A percentile compares a stretch with the other conserved stretches of the same genome.
Evolutionary conservation across 2,797 vertebrate genomes (phyloP).

Genomic region (Denticeps clupeoides): DNA sequence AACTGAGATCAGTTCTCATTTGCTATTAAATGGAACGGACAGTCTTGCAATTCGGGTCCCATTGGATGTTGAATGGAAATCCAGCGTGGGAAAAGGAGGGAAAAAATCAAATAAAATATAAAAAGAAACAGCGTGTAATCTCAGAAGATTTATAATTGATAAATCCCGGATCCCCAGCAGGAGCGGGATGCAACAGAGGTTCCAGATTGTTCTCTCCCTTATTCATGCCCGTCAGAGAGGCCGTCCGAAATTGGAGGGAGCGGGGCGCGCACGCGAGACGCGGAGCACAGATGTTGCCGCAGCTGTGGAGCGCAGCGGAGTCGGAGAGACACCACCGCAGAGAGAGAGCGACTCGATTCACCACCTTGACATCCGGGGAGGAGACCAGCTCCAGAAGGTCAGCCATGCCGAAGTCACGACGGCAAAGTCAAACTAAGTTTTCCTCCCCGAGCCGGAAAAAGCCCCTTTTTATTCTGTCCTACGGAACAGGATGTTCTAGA

Average conservation of each 20-base stretch:
- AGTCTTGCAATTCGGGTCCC: background rate
- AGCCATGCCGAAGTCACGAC: background rate
- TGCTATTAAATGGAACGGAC: too few species aligned
- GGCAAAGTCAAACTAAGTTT: background rate
- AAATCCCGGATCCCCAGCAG: constrained; percentile 35
- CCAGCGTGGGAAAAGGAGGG: background rate
- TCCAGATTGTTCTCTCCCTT: constrained; percentile 63
- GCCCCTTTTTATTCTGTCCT: too few species aligned
- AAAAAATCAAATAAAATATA: background rate
- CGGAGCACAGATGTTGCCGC: constrained; percentile 78
- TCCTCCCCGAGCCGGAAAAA: too few species aligned
- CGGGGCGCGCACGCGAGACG: constrained; percentile 66
- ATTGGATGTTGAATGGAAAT: background rate
- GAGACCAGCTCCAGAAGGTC: constrained; percentile 1
- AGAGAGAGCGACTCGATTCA: constrained; percentile 3
- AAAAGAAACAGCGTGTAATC: constrained; percentile 22
- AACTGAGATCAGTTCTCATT: too few species aligned
- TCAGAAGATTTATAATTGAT: constrained; percentile 50
- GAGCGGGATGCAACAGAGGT: constrained; percentile 43
- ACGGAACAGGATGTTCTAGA: background rate
- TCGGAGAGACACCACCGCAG: background rate
- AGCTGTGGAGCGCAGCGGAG: constrained; percentile 59
- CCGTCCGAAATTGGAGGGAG: constrained; percentile 75
- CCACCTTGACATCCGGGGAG: background rate
- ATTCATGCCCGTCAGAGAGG: constrained; percentile 76